Evolutionary conservation across 1,140 invertebrate genomes (phyloP).

Genomic region (Lycorma delicatula): DNA sequence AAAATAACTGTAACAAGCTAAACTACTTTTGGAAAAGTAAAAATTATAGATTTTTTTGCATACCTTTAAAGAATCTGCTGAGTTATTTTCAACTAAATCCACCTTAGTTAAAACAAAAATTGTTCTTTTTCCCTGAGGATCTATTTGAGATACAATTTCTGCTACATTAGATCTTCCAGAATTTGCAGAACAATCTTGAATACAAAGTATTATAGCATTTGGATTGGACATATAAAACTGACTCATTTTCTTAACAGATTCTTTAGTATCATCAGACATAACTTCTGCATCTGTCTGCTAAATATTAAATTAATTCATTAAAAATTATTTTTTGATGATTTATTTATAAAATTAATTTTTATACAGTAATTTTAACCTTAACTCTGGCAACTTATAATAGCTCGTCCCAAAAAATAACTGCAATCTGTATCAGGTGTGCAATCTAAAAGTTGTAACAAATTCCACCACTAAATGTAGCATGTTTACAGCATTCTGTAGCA

Average conservation of each 20-base stretch:
- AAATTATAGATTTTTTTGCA: conserved; percentile 33
- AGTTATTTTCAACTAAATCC: conserved; percentile 90
- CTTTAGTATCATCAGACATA: conserved; percentile 92
- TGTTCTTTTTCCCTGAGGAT: conserved; percentile 90
- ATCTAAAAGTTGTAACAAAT: too few relatives aligned
- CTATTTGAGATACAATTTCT: conserved; percentile 90
- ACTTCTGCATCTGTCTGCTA: conserved; percentile 84
- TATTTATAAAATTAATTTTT: too few relatives aligned
- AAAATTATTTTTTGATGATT: too few relatives aligned
- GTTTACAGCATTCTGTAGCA: too few relatives aligned
- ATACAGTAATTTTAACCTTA: too few relatives aligned
- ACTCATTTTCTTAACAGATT: conserved; percentile 85
- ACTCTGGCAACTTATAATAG: too few relatives aligned
- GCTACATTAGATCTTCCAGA: conserved; percentile 94
- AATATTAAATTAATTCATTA: too few relatives aligned
- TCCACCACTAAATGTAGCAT: too few relatives aligned
- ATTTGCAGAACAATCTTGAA: conserved; percentile 98
- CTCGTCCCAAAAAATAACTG: too few relatives aligned
- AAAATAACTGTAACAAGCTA: too few relatives aligned
- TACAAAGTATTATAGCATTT: conserved; percentile 97
- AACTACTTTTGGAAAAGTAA: too few relatives aligned
- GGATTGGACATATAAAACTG: conserved; percentile 96
- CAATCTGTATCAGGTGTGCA: too few relatives aligned
- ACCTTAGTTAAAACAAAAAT: conserved; percentile 99
- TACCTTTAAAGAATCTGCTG: conserved; percentile 88